A percentile compares a stretch with the other conserved stretches of the same genome.
Conservation (phyloP, 1,140 invertebrate genomes). For the Caerostris extrusa region DNA sequence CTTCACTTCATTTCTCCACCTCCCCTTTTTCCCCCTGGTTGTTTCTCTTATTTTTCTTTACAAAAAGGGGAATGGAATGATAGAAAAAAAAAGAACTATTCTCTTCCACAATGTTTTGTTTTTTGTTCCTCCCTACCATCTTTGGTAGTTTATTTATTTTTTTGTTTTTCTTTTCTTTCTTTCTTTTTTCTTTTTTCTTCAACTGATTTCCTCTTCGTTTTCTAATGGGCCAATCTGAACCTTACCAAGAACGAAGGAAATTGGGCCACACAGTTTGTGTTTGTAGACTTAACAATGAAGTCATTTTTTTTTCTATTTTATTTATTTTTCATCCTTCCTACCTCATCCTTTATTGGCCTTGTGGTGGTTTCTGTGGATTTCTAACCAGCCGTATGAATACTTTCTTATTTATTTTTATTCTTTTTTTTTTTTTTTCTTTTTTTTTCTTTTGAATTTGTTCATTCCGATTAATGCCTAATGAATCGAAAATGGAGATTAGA, state of each 20-base stretch:
- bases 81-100: conserved; percentile 14
- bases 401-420: neutral
- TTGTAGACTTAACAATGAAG: conserved; percentile 69
- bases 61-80: conserved; percentile 43
- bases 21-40: neutral
- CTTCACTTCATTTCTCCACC: conserved; percentile 1
- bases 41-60: conserved; percentile 52
- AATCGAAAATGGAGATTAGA: conserved; percentile 39
- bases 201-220: conserved; percentile 71
- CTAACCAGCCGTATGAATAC: neutral
- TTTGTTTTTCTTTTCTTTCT: conserved; percentile 45
- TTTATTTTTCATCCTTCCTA: neutral
- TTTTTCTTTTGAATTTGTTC: conserved; percentile 16
- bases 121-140: conserved; percentile 11
- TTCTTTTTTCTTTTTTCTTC: conserved; percentile 62
- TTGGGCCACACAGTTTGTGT: conserved; percentile 67
- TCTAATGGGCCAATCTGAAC: conserved; percentile 73
- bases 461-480: conserved; percentile 39
- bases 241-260: conserved; percentile 48
- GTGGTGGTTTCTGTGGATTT: neutral
- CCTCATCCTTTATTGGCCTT: neutral
- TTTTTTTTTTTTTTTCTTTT: neutral
- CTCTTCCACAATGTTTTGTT: conserved; percentile 48
- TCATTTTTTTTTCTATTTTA: conserved; percentile 50
- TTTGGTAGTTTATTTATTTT: neutral